Conservation (phyloP, 1,140 invertebrate genomes). For the Drosophila tsacasi region DNA sequence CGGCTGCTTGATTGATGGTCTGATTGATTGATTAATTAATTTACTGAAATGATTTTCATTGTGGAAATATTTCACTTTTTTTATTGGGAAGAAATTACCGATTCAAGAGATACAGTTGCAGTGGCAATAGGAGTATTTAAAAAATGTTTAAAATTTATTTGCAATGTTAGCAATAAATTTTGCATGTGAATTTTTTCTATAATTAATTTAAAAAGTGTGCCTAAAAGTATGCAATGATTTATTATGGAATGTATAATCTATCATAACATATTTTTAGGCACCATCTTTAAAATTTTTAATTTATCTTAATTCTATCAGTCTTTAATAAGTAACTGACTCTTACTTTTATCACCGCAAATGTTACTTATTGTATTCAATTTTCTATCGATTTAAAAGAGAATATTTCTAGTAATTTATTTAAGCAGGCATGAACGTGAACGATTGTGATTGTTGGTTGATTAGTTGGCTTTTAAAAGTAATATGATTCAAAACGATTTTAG, state of each 20-base stretch:
- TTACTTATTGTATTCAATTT: background rate
- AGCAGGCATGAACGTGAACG: slow-evolving; percentile 4
- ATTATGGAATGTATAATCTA: background rate
- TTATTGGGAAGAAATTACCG: background rate
- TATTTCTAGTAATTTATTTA: background rate
- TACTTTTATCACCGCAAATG: background rate
- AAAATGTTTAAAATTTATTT: background rate
- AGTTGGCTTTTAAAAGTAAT: slow-evolving; percentile 10
- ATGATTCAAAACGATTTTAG: background rate
- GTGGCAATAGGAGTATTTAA: slow-evolving; percentile 2
- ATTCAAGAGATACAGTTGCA: slow-evolving; percentile 4
- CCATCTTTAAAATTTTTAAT: too few relatives aligned
- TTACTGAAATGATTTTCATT: slow-evolving; percentile 30
- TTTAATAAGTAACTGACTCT: background rate
- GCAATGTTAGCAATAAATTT: background rate
- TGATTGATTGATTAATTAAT: slow-evolving; percentile 43
- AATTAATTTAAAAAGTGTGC: background rate
- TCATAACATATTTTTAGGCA: background rate
- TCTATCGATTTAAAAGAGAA: background rate
- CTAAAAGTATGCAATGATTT: too few relatives aligned
- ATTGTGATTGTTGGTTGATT: slow-evolving; percentile 1
- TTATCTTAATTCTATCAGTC: background rate
- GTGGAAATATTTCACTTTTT: background rate
- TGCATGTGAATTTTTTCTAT: background rate
- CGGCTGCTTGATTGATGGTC: slow-evolving; percentile 36